Conservation (phyloP, 2,797 vertebrate genomes). For the Peromyscus nudipes region DNA sequence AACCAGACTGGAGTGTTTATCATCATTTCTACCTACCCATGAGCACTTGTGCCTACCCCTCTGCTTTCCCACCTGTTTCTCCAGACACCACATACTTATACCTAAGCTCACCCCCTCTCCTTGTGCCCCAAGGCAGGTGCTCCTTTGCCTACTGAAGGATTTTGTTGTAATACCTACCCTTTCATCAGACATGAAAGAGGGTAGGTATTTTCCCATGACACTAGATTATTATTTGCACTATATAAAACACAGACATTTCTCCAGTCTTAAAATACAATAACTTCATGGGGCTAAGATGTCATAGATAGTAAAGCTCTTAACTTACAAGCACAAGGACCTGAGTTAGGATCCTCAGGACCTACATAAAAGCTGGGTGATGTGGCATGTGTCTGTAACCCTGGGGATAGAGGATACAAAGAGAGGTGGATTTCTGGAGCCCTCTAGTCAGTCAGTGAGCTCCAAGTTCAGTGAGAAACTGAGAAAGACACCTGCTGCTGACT, state of each 20-base stretch:
- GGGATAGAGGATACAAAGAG: too few relatives aligned
- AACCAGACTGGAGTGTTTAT: not conserved
- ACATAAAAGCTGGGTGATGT: not conserved
- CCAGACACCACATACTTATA: not conserved
- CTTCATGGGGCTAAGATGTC: not conserved
- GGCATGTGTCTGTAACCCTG: not conserved
- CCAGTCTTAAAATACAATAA: not conserved
- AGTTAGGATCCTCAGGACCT: not conserved
- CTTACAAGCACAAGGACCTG: not conserved
- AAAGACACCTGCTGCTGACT: not conserved
- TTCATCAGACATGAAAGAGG: too few relatives aligned
- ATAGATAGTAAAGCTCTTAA: not conserved
- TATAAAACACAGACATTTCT: not conserved
- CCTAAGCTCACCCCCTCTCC: not conserved
- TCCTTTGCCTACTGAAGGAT: not conserved
- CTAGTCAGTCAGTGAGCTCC: not conserved
- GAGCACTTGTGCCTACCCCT: fast-evolving
- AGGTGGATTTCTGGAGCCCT: not conserved
- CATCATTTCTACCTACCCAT: not conserved
- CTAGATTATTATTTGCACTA: not conserved
- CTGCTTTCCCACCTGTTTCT: not conserved
- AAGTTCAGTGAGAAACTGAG: not conserved
- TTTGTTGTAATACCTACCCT: not conserved
- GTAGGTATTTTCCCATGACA: not conserved
- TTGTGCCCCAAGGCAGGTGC: not conserved